Percentiles rank a stretch among this genome's conserved stretches.
Evolutionary conservation across 2,797 vertebrate species (phyloP).

Genomic region (Aselliscus stoliczkanus): DNA sequence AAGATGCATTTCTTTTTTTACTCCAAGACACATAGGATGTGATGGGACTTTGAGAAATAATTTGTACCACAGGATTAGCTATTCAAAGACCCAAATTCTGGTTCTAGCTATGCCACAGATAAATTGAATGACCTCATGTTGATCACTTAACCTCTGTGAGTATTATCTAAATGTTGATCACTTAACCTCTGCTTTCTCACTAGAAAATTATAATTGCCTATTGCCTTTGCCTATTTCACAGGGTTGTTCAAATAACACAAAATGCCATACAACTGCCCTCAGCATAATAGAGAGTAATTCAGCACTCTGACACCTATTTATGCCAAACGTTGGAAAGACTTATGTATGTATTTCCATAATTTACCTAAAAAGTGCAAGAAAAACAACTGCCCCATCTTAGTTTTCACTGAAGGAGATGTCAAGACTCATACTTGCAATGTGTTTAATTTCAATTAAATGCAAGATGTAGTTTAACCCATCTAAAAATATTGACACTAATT

Average conservation of each 20-base stretch:
- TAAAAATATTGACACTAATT: neutral
- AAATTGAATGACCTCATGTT: neutral
- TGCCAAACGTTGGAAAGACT: neutral
- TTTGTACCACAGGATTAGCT: neutral
- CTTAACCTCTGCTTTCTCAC: neutral
- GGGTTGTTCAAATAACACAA: neutral
- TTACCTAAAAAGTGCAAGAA: neutral
- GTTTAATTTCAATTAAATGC: neutral
- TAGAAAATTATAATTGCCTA: neutral
- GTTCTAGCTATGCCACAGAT: neutral
- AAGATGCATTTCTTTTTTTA: neutral
- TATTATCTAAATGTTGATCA: neutral
- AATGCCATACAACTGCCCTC: neutral
- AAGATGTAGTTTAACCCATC: neutral
- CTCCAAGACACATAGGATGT: neutral
- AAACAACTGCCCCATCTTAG: neutral
- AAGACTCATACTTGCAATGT: neutral
- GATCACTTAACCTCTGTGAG: neutral
- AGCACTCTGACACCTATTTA: too few relatives aligned
- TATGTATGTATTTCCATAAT: neutral
- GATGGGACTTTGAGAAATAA: neutral
- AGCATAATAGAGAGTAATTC: neutral
- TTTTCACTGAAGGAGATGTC: neutral
- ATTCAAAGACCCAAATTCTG: neutral
- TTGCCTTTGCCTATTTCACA: neutral